Evolutionary conservation across 2,888 invertebrate species (phyloP).

Genomic region (Drosophila paranaensis): DNA sequence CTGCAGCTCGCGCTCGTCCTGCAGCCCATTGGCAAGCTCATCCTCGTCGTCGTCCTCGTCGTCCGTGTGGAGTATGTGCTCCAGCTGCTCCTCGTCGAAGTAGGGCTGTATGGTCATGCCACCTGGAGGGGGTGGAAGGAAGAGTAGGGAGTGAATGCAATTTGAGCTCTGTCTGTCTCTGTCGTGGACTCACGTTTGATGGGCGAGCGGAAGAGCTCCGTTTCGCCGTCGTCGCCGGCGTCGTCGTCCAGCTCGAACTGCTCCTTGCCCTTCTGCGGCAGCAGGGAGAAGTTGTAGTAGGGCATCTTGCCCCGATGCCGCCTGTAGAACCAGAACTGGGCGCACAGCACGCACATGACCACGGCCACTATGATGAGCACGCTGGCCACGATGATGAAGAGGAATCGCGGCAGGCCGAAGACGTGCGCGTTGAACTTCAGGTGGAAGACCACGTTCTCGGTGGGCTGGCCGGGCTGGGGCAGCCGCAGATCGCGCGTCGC

Average conservation of each 20-base stretch:
- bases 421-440: slow-evolving; percentile 88
- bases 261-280: slow-evolving; percentile 83
- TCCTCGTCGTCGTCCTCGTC: slow-evolving; percentile 84
- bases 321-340: slow-evolving; percentile 80
- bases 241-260: slow-evolving; percentile 84
- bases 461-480: slow-evolving; percentile 83
- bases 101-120: slow-evolving; percentile 86
- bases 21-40: slow-evolving; percentile 6
- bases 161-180: too few relatives aligned
- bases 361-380: slow-evolving; percentile 77
- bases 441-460: slow-evolving; percentile 88
- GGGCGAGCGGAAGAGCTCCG: slow-evolving; percentile 83
- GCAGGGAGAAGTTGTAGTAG: slow-evolving; percentile 83
- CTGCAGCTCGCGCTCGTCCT: slow-evolving; percentile 59
- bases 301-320: slow-evolving; percentile 76
- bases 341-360: slow-evolving; percentile 76
- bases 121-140: slow-evolving; percentile 51
- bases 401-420: slow-evolving; percentile 90
- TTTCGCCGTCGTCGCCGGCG: slow-evolving; percentile 82
- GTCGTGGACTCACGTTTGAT: slow-evolving; percentile 80
- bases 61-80: slow-evolving; percentile 86
- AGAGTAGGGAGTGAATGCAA: too few relatives aligned
- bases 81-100: slow-evolving; percentile 89
- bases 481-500: slow-evolving; percentile 81
- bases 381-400: slow-evolving; percentile 91